Conservation (phyloP, 2,113 vertebrate genomes). For the Gorsachius goisagi region DNA sequence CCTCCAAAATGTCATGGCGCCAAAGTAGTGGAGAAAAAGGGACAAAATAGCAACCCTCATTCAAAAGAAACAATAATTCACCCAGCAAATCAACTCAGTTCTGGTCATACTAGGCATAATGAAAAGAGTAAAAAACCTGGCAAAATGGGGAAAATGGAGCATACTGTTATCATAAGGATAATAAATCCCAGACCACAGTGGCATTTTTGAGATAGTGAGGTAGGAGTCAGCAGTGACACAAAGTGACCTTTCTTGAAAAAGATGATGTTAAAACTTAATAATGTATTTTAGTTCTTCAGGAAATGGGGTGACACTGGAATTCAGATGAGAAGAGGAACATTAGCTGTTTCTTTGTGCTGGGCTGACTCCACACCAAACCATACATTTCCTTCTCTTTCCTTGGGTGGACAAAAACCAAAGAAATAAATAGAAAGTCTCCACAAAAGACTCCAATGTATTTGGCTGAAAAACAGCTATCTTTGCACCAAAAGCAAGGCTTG, state of each 20-base stretch:
- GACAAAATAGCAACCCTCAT: neutral
- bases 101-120: neutral
- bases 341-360: neutral
- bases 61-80: constrained; percentile 11
- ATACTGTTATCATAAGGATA: neutral
- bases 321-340: neutral
- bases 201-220: neutral
- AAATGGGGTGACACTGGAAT: neutral
- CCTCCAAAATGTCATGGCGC: neutral
- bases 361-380: neutral
- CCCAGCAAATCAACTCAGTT: neutral
- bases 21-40: neutral
- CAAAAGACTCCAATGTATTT: neutral
- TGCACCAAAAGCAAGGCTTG: neutral
- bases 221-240: neutral
- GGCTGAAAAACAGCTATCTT: neutral
- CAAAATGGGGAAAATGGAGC: neutral
- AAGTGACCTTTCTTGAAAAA: neutral
- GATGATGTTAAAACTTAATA: neutral
- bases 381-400: neutral
- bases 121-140: neutral
- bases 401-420: neutral
- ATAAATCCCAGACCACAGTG: neutral
- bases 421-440: neutral
- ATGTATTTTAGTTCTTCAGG: neutral